A percentile compares a stretch with the other conserved stretches of the same genome.
These are phyloP conservation scores for Harmothoe impar DNA, from an alignment of 2,888 invertebrate genomes.

Conservation along the genomic window DNA sequence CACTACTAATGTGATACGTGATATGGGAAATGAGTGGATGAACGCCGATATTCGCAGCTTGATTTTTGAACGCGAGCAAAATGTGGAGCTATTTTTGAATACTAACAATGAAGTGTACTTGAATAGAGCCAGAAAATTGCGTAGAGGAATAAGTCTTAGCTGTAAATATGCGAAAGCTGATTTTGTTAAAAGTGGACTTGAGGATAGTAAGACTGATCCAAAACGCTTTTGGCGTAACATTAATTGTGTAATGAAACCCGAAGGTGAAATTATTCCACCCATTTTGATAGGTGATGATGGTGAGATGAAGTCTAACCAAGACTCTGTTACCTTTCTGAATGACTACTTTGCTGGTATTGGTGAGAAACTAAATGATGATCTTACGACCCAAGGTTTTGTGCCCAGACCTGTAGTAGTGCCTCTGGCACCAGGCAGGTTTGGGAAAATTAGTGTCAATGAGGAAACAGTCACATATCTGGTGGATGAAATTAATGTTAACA, in stretches of 20 bases:
- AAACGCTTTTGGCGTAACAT: neutral
- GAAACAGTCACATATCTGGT: neutral
- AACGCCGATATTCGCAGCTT: neutral
- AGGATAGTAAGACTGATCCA: neutral
- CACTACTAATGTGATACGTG: neutral
- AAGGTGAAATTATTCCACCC: neutral
- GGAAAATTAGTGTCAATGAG: neutral
- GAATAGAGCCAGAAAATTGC: neutral
- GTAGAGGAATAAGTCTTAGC: no score
- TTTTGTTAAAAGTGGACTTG: neutral
- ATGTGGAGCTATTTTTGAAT: neutral
- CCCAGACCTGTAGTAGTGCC: neutral
- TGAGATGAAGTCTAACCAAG: no score
- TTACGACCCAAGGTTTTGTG: neutral
- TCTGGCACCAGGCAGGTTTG: neutral
- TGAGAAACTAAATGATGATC: neutral
- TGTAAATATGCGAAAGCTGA: neutral
- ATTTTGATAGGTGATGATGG: neutral
- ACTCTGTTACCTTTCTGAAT: neutral
- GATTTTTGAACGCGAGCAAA: neutral
- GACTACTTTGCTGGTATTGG: neutral
- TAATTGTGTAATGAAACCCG: no score
- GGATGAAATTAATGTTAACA: neutral
- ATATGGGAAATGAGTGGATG: neutral
- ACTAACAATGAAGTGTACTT: neutral